Base-by-base conservation (phyloP, 2,888 invertebrate species). In the Andrena flavipes region DNA sequence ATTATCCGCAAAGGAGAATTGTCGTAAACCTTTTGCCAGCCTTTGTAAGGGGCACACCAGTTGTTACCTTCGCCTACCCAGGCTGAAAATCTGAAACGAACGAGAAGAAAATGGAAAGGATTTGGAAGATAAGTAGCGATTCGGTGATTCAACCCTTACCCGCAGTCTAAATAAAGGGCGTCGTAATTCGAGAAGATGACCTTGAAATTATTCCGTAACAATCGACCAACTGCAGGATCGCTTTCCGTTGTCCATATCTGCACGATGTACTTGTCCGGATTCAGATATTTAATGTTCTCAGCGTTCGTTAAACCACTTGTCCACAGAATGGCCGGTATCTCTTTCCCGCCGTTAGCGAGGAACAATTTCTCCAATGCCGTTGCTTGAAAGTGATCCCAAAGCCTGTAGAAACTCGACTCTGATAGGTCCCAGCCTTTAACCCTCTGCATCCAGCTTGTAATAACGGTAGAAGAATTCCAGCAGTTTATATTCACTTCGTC, bases 41-140 rank as follows among this genome's bases (percentile, higher is more conserved):
- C 97, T 89, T 97, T 98, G 94, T 98, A 98, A 0, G 98, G 98
- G 0, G 97, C 96, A 92, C 98, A 98, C 98, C 98, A 98, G 92
- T 98, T 98, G 90, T 97, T 97, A 16, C 97, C 97, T 93, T 95
- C 95, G 0, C 96, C 96, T 0, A 98, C 96, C 98, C 98, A 98
- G 4, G 97, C 96, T 13, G 96, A 96, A 88, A 96, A 97, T 0
- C 94, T 94, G 71, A 48, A 74, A 87, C 4, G 63, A 26, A 67
- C 48, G 63, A 60, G 59, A 35, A 33, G 26, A 20, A 5, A 29
- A 48, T 59, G 7, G 2, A 35, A 35, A 29, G 29, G 29, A 10
- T 16, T 35, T 62, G n/a, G 7, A 5, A 49, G 51, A 10, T 16
- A 49, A 63, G 60, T 1, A 13, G 42, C 13, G 4, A 4, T 42